Evolutionary conservation across 2,797 vertebrate species (phyloP).

Genomic region (Pseudopleuronectes americanus): DNA sequence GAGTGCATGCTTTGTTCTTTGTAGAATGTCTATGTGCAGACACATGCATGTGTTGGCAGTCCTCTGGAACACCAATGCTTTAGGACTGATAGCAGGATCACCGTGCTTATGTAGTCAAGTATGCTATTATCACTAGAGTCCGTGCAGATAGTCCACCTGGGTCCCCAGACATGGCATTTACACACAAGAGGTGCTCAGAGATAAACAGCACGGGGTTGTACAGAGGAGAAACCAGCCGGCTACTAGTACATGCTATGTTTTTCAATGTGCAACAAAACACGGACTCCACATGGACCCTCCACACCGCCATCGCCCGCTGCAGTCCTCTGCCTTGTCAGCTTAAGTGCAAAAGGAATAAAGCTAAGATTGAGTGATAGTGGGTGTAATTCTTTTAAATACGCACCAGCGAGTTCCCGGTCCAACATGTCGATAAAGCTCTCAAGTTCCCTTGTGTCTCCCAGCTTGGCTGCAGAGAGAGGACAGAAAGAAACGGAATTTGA

Average conservation of each 20-base stretch:
- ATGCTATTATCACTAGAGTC: constrained; percentile 68
- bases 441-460: constrained; percentile 84
- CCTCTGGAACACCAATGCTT: constrained; percentile 63
- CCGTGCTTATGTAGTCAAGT: constrained; percentile 63
- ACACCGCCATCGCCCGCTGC: constrained; percentile 9
- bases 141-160: constrained; percentile 66
- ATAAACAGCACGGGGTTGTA: constrained; percentile 45
- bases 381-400: constrained; percentile 64
- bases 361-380: constrained; percentile 47
- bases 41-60: constrained; percentile 7
- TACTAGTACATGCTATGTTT: constrained; percentile 15
- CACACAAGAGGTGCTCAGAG: constrained; percentile 69
- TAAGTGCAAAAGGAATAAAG: constrained; percentile 45
- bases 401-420: constrained; percentile 85
- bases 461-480: constrained; percentile 77
- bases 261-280: constrained; percentile 41
- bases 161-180: constrained; percentile 72
- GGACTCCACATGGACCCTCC: constrained; percentile 12
- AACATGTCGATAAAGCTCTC: constrained; percentile 86
- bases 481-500: constrained; percentile 48
- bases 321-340: constrained; percentile 38
- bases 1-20: constrained; percentile 42
- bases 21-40: constrained; percentile 3
- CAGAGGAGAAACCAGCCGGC: constrained; percentile 37
- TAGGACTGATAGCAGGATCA: constrained; percentile 67